phyloP scores from a whole-genome alignment of 2,888 invertebrate species.

The Troides helena region DNA sequence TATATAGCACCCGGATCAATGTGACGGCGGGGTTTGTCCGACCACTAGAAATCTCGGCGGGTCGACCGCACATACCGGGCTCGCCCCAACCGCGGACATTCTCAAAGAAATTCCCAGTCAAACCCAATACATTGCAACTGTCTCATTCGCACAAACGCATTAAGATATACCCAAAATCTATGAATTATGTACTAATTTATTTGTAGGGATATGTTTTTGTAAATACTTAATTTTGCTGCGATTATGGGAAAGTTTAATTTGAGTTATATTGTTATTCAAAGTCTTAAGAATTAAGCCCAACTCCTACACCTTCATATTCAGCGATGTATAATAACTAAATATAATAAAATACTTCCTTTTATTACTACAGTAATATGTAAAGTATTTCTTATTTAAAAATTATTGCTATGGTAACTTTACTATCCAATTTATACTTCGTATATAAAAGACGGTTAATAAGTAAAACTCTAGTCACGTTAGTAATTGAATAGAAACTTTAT shows the following conservation, averaged over 20 bases:
- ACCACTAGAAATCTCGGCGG: constrained; percentile 68
- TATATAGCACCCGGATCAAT: constrained; percentile 49
- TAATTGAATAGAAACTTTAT: constrained; percentile 22
- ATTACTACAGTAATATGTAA: background rate
- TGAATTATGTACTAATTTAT: background rate
- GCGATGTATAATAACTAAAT: no score
- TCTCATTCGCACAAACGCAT: constrained; percentile 24
- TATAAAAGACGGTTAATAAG: background rate
- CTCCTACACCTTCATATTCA: no score
- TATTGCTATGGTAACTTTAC: background rate
- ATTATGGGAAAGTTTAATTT: background rate
- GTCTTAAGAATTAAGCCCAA: no score
- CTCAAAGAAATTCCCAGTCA: constrained; percentile 56
- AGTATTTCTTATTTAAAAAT: background rate
- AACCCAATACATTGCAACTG: constrained; percentile 15
- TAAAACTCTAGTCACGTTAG: constrained; percentile 22
- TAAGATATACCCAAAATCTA: constrained; percentile 1
- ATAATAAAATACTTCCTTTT: background rate
- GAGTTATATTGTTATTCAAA: no score
- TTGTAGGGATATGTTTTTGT: no score
- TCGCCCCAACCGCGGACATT: constrained; percentile 53
- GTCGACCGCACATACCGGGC: constrained; percentile 66
- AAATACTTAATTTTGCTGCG: no score
- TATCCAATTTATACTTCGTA: background rate
- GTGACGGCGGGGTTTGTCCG: constrained; percentile 48